Evolutionary conservation across 2,888 invertebrate species (phyloP), one percentile per base, ranked within the genome.

Genomic region (Drosophila gaucha): DNA sequence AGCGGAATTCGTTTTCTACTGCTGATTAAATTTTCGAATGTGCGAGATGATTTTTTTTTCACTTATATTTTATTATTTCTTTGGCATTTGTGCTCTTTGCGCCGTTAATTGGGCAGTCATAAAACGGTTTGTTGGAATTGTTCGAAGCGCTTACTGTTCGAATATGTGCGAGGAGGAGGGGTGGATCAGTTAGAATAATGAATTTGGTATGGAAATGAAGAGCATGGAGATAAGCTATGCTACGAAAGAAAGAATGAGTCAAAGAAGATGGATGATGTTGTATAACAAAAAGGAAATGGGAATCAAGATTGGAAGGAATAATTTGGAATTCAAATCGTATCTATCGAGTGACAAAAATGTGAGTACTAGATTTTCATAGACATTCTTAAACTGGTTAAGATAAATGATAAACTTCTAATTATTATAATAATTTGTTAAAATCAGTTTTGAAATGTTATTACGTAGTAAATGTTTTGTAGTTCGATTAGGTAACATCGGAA

Each of bases 1-100:
- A 80, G 77, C 78, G 62, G 50, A 74, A 74, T 77, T 76, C 46
- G 63, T 63, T 72, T 56, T 75, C 75, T 50, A 60, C 62, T 65
- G 59, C 63, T 60, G 65, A 77, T 77, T 80, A 54, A 58, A 62
- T 76, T 72, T 74, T 50, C 33, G 51, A 57, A 46, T 72, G 46
- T 49, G 30, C 47, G 49, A 66, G 33, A 72, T 60, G 16, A 66
- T 9, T 59, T 59, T 44, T 43, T 18, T 18, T 31, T n/a, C 46
- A 31, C 46, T 33, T 22, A 14, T 30, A 8, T 35, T 18, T 30
- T 43, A 46, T 30, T 50, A 35, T 18, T 35, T 26, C 33, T 41
- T 41, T 47, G 39, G 24, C 22, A 35, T 52, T 52, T 65, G 26
- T 41, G 46, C 44, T 39, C 22, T 67, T 36, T 52, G 24, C 30